phyloP scores from a whole-genome alignment of 2,113 vertebrate genomes.

The Marcusenius ussheri region DNA sequence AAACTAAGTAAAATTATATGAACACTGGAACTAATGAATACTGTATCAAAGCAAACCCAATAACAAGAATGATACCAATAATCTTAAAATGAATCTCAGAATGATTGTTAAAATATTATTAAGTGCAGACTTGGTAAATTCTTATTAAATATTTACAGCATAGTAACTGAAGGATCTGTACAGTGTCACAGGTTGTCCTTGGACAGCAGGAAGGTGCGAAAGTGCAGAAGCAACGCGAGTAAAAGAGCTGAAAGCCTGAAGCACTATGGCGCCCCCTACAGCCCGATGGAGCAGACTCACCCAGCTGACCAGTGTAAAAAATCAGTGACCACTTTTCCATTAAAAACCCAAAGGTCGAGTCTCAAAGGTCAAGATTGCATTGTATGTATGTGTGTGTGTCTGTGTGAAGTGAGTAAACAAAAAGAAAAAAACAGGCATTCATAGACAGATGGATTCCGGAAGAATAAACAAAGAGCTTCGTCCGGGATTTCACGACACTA shows the following conservation, averaged over 20 bases:
- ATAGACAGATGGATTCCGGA: not conserved
- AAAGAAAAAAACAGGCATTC: not conserved
- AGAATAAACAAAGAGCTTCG: not conserved
- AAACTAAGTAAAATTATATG: slow-evolving; percentile 35
- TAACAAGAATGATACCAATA: not conserved
- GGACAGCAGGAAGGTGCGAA: not conserved
- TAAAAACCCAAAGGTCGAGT: not conserved
- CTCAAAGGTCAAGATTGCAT: not conserved
- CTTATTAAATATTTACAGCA: slow-evolving; percentile 11
- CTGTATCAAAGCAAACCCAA: slow-evolving; percentile 14
- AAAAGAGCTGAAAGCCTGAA: not conserved
- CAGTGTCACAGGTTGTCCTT: slow-evolving; percentile 1
- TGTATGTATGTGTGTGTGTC: not conserved
- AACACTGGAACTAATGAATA: slow-evolving; percentile 10
- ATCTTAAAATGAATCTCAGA: not conserved
- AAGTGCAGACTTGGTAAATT: not conserved
- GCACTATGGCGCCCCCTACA: not conserved
- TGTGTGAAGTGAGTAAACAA: not conserved
- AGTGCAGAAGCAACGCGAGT: not conserved
- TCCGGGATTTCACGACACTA: not conserved
- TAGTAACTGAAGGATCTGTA: not conserved
- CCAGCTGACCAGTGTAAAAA: not conserved
- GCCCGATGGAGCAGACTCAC: not conserved
- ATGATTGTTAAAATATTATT: slow-evolving; percentile 2
- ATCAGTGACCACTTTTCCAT: not conserved